Base-by-base conservation (phyloP, 2,797 vertebrate species). In the Phrynocephalus vlangalii region DNA sequence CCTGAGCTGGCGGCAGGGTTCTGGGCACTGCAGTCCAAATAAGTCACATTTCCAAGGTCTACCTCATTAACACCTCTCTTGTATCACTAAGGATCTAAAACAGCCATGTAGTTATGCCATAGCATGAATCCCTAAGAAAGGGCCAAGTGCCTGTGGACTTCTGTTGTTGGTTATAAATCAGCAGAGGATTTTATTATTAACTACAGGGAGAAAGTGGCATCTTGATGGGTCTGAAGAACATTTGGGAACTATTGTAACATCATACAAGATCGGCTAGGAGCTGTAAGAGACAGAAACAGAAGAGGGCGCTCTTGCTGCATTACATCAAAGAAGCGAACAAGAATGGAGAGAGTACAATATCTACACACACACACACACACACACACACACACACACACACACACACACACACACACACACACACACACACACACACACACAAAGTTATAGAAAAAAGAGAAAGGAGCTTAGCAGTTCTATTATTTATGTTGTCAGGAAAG, bases 301-400 rank as follows among this genome's bases (percentile, higher is more conserved):
- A 88, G 84, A 88, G 81, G 90, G 87, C 33, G 78, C 86, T 85
- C 67, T 90, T 63, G 60, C 50, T 72, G 72, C 82, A 56, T 77
- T 5, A 48, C 7, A 24, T 63, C 67, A 77, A 67, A 33, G 52
- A 30, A 28, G 75, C 3, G 16, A 66, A 3, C n/a, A 44, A 44
- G 38, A 44, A 3, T 44, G 38, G 38, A 44, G 38, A 0, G 38
- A 44, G 38, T 44, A 44, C 38, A 44, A 44, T 44, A 44, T 33
- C 33, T 2, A 33, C 33, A 33, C 33, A 33, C 33, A 33, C 33
- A 33, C 33, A 33, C 33, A 33, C 33, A 33, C 33, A 33, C 33
- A 33, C 33, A 33, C 33, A 33, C 33, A 44, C 38, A 44, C 38
- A 44, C 38, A 44, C 38, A 44, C 38, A 44, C 38, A 44, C 38